phyloP scores from a whole-genome alignment of 2,888 invertebrate species.

The Plebejus melissa region DNA sequence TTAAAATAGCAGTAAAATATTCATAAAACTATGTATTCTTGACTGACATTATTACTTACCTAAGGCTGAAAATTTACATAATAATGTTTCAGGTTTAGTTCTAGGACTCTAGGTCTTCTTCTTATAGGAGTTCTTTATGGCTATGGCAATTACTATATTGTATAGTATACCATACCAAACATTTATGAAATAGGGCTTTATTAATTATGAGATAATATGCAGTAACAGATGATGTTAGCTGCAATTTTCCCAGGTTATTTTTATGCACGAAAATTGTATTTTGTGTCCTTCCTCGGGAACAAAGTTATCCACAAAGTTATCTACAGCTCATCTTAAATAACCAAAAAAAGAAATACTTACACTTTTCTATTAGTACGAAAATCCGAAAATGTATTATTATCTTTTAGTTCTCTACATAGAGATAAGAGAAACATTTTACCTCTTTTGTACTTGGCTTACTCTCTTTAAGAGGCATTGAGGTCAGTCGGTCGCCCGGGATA shows the following conservation, averaged over 20 bases:
- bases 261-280: too few species aligned
- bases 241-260: too few species aligned
- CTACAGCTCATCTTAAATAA: too few species aligned
- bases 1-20: neutral
- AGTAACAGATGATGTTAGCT: too few species aligned
- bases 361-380: too few species aligned
- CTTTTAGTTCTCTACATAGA: neutral
- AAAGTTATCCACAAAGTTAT: too few species aligned
- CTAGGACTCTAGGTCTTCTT: neutral
- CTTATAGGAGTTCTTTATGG: neutral
- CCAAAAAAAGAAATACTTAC: too few species aligned
- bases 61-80: constrained; percentile 9
- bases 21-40: neutral
- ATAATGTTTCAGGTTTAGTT: neutral
- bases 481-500: neutral
- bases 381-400: too few species aligned
- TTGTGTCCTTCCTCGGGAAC: too few species aligned
- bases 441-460: neutral
- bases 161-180: neutral
- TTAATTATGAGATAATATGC: too few species aligned
- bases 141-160: neutral
- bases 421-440: neutral
- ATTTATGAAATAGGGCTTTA: too few species aligned
- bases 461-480: neutral
- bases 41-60: neutral